Evolutionary conservation across 2,888 invertebrate genomes (phyloP), one percentile per base, ranked within the genome.

Genomic region (Biston stratarius): DNA sequence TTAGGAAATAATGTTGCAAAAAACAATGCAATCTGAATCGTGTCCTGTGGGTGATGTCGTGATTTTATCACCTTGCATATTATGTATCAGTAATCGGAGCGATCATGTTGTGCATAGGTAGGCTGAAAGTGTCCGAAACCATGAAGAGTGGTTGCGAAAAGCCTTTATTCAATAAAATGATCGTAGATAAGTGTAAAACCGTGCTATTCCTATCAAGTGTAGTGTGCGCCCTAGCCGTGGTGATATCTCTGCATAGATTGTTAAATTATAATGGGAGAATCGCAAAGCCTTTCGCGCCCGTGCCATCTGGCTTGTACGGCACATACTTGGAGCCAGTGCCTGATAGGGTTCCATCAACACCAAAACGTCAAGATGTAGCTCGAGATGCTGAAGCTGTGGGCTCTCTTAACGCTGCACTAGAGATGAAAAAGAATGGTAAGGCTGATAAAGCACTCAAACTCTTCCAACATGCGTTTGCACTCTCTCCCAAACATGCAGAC

Each of bases 401-500:
- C 47, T 97, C 98, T 0, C 86, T 99, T 61, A 96, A 97, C 74
- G 95, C 98, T 53, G 99, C 98, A 0, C 85, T 97, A 72, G 97
- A 98, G 74, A 97, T 98, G 96, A 96, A 97, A 82, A 94, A 95
- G 60, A 92, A 95, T 47, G 98, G 98, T 6, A 99, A 98, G 85
- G 91, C 95, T 61, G 97, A 97, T 61, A 98, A 98, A 89, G 98
- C 99, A 0, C 91, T 96, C 45, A 97, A 97, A 84, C 87, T 98
- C 40, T 97, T 98, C 82, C 96, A 98, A 88, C 99, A 99, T 90
- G 99, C 99, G 0, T 95, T 97, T 65, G 97, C 98, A 0, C 92
- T 99, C 48, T 97, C 98, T 12, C 99, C 99, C 0, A 96, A 96
- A 77, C 97, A 99, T 91, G 97, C 99, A 0, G 99, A 99, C 81